phyloP scores from a whole-genome alignment of 1,140 invertebrate genomes.

The Plectrocnemia conspersa region DNA sequence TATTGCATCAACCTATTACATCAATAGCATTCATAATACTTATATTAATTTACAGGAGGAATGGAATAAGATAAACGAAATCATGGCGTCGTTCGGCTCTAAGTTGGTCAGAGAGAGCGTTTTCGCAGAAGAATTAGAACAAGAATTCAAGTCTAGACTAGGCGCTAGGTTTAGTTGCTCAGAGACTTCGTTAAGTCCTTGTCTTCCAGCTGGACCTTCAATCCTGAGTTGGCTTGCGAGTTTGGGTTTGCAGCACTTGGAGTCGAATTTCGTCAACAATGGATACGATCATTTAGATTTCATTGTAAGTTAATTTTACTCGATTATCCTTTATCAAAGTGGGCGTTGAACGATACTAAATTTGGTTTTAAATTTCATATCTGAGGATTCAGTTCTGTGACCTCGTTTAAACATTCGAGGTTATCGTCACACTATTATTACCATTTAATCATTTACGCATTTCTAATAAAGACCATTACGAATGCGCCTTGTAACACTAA shows the following conservation, averaged over 20 bases:
- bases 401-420: constrained; percentile 11
- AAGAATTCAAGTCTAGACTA: constrained; percentile 71
- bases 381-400: neutral
- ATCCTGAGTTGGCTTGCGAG: constrained; percentile 76
- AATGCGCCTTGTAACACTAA: constrained; percentile 26
- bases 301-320: constrained; percentile 65
- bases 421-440: constrained; percentile 8
- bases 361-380: no score
- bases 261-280: constrained; percentile 74
- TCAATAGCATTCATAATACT: no score
- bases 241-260: constrained; percentile 76
- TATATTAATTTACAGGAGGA: constrained; percentile 63
- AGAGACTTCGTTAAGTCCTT: constrained; percentile 44
- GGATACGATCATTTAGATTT: constrained; percentile 92
- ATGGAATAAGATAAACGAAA: constrained; percentile 92
- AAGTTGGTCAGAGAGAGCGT: constrained; percentile 74
- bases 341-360: no score
- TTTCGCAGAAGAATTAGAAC: constrained; percentile 76
- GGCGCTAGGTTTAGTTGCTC: constrained; percentile 52
- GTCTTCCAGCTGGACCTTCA: constrained; percentile 37
- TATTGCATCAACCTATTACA: no score
- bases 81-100: constrained; percentile 86
- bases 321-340: no score
- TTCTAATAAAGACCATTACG: constrained; percentile 15
- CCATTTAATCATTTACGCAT: constrained; percentile 1